A percentile compares a stretch with the other conserved stretches of the same genome.
These are phyloP conservation scores for Aphodius sticticus DNA, from an alignment of 2,888 invertebrate genomes.

Conservation along the genomic window DNA sequence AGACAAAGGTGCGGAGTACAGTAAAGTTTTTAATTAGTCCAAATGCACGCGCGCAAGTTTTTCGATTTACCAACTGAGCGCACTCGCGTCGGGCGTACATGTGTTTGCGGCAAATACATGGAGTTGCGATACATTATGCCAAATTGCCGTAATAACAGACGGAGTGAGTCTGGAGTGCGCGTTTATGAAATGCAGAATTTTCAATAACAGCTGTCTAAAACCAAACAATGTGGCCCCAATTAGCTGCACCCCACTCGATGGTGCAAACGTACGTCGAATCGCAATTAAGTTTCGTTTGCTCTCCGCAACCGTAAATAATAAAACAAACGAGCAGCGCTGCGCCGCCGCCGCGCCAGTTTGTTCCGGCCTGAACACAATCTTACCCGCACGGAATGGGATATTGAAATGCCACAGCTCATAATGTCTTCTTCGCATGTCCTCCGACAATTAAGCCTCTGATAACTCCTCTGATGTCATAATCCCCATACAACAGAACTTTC, in stretches of 20 bases:
- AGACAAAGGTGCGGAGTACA: neutral
- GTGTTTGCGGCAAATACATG: neutral
- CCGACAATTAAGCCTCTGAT: neutral
- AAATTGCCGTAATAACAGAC: neutral
- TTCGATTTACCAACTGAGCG: neutral
- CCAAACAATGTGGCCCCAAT: neutral
- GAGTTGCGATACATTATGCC: neutral
- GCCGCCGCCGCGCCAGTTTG: neutral
- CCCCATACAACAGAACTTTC: neutral
- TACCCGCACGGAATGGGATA: neutral
- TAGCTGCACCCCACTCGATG: neutral
- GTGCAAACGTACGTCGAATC: neutral
- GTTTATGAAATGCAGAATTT: neutral
- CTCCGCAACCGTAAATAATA: slow-evolving; percentile 15
- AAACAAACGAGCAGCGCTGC: slow-evolving; percentile 7
- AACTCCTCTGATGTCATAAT: slow-evolving; percentile 4
- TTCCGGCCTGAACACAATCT: neutral
- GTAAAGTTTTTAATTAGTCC: neutral
- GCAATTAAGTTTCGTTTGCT: slow-evolving; percentile 6
- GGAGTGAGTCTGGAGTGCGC: neutral
- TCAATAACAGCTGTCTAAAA: neutral
- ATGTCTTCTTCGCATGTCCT: neutral
- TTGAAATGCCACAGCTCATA: slow-evolving; percentile 4
- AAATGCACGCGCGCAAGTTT: neutral
- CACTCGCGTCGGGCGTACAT: neutral